A percentile compares a stretch with the other conserved stretches of the same genome.
Evolutionary conservation across 2,888 invertebrate species (phyloP).

Genomic region (Beris morrisii): DNA sequence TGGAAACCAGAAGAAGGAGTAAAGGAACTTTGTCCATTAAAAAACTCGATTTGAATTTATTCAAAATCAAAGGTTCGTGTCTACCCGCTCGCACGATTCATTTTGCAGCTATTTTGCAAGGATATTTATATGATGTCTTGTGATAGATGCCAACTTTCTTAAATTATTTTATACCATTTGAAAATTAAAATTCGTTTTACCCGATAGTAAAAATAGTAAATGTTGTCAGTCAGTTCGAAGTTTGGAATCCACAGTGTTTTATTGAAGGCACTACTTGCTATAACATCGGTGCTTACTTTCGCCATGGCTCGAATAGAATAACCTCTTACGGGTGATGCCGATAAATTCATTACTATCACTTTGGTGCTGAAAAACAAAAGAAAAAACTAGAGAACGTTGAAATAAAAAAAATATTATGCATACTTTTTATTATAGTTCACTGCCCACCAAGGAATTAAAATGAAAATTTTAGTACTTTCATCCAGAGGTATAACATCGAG

Average conservation of each 20-base stretch:
- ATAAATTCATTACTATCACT: background rate
- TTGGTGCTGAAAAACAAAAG: background rate
- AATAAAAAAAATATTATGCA: no score
- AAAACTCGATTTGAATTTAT: no score
- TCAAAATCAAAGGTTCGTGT: no score
- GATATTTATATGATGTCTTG: no score
- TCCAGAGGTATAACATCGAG: slow-evolving; percentile 80
- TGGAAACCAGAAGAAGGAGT: no score
- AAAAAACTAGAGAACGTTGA: no score
- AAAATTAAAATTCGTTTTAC: background rate
- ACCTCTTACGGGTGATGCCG: background rate
- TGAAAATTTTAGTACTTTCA: slow-evolving; percentile 68
- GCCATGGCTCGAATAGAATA: background rate
- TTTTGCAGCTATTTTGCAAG: no score
- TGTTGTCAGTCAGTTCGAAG: background rate
- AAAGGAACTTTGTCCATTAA: no score
- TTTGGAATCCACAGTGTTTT: slow-evolving; percentile 10
- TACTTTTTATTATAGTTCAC: background rate
- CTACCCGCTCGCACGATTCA: no score
- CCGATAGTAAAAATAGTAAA: background rate
- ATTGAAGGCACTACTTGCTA: background rate
- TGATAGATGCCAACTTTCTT: no score
- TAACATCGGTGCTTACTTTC: background rate
- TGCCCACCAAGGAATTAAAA: slow-evolving; percentile 68
- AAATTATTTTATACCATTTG: background rate